Evolutionary conservation across 1,140 invertebrate species (phyloP), one percentile per base, ranked within the genome.

Genomic region (Galleria mellonella): DNA sequence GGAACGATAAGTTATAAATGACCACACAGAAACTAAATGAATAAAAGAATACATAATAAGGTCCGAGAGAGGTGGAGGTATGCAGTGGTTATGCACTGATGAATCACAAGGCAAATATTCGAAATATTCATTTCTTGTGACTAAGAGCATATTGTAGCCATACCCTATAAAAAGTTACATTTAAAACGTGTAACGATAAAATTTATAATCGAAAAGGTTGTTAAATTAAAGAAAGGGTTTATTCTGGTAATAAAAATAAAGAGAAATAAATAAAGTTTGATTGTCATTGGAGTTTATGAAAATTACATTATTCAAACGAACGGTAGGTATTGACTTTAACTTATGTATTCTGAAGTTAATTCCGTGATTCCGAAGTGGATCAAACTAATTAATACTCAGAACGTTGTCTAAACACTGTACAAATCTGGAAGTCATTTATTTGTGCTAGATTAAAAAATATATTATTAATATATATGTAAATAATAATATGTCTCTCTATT

Each of bases 361-460:
- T 40, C 23, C 32, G 17, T 13, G 13, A 32, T 47, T 36, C 44
- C 14, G 31, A 11, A 29, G 60, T n/a, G 43, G 46, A 52, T 41
- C 35, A 41, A 58, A 57, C 46, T 57, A 57, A 64, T 64, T 69
- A 60, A 63, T 56, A 53, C 57, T 46, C 43, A 35, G 50, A 51
- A 49, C 43, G 55, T 49, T 47, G 55, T 48, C 62, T 44, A 54
- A 59, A 62, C 57, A 57, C 51, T 46, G 51, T 52, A 12, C 37
- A 23, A 23, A 6, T 23, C 17, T 23, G 17, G 17, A 6, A 23
- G 17, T 3, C 2, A 23, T 23, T 23, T 23, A 23, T 23, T 23
- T 2, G 17, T 23, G 6, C 6, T 23, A 23, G 6, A 23, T 3
- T n/a, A n/a, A n/a, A n/a, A n/a, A n/a, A n/a, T n/a, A n/a, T n/a